A percentile compares a stretch with the other conserved stretches of the same genome.
phyloP scores from a whole-genome alignment of 2,797 vertebrate genomes.

The Lerista edwardsae region DNA sequence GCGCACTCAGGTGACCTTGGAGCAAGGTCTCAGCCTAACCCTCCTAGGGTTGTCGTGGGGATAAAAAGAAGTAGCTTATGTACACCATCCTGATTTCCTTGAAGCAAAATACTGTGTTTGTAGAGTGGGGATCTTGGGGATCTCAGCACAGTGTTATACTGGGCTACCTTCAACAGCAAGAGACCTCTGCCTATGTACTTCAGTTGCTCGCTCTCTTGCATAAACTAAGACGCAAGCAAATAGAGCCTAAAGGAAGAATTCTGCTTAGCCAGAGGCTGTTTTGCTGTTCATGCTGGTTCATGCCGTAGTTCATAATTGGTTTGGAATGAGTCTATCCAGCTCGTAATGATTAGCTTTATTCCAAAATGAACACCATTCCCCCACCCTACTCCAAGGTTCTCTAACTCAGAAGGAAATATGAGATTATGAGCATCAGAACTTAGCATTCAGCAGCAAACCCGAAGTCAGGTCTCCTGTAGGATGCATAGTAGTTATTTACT shows the following conservation, averaged over 20 bases:
- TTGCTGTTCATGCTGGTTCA: neutral
- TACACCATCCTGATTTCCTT: no score
- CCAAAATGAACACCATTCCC: neutral
- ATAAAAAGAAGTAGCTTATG: no score
- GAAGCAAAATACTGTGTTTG: no score
- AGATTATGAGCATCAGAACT: neutral
- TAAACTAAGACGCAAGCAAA: neutral
- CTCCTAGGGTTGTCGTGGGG: no score
- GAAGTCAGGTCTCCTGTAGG: neutral
- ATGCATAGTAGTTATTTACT: neutral
- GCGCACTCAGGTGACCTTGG: no score
- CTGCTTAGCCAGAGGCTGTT: neutral
- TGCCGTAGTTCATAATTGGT: neutral
- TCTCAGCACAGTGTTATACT: no score
- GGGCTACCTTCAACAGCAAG: no score
- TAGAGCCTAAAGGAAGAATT: neutral
- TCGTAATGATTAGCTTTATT: neutral
- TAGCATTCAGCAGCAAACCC: neutral
- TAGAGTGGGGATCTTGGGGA: no score
- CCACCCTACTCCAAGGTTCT: neutral
- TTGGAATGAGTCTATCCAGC: neutral
- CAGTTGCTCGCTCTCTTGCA: neutral
- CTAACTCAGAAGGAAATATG: neutral
- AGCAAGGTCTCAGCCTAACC: no score
- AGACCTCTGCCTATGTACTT: neutral